Evolutionary conservation across 35 echinoderm and acorn worm species (phyloP), one percentile per base, ranked within the genome.

Genomic region (Holothuria glaberrima): DNA sequence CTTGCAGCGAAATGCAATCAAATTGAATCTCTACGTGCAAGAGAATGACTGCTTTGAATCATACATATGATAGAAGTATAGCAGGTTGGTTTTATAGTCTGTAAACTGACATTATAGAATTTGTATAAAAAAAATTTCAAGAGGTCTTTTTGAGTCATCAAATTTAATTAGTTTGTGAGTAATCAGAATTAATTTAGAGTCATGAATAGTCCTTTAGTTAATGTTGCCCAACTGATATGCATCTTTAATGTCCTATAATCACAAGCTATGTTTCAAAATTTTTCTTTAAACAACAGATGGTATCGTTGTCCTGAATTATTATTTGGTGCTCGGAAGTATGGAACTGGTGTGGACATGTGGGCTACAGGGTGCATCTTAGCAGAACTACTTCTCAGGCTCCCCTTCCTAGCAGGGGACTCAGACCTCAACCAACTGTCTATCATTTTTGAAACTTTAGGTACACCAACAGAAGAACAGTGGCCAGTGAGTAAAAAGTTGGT

Each of bases 261-360:
- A 69, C 22, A 69, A 69, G 31, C 22, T 4, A 12, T 69, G 14
- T 17, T 29, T 36, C 12, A 76, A 30, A 6, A 0, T 16, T 48
- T 6, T 48, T 74, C 17, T 36, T 12, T 76, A 41, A 10, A 74
- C 4, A 17, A 46, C 71, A 99, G 97, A 44, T 99, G 97, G 97
- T 99, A 99, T 68, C 80, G 97, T 59, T 99, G 93, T 89, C 97
- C 97, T 28, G 97, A 99, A 79, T 74, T 99, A 41, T 33, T 99
- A 21, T 99, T 88, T 91, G 97, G 97, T 89, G 97, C 97, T 58
- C 90, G 91, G 71, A 99, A 95, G 82, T 99, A 99, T 83, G 97
- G 97, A 41, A 94, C 91, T 6, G 97, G 97, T 27, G 93, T 95
- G 10, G 93, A 99, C 44, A 94, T 98, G 75, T 95, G 97, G 97